Percentiles rank a stretch among this genome's conserved stretches.
Evolutionary conservation across 2,113 vertebrate genomes (phyloP).

Genomic region (Tyto alba): DNA sequence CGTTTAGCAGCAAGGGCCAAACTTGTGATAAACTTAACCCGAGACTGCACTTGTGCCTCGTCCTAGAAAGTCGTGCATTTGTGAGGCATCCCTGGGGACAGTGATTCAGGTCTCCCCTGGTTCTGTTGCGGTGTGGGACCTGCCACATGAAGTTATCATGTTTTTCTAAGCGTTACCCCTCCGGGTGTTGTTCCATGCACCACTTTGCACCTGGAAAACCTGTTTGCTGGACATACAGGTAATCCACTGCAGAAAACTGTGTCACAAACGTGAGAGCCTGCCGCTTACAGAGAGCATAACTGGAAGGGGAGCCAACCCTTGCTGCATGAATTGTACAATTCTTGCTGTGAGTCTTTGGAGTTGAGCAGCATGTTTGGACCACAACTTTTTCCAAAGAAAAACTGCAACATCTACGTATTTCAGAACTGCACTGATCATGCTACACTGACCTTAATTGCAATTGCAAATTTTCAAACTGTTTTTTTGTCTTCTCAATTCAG

Average conservation of each 20-base stretch:
- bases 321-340: not conserved
- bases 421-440: not conserved
- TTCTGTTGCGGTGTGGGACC: not conserved
- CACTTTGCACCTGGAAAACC: not conserved
- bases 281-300: not conserved
- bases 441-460: not conserved
- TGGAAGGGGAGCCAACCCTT: not conserved
- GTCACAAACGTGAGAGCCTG: not conserved
- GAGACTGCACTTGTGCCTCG: not conserved
- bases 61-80: not conserved
- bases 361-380: not conserved
- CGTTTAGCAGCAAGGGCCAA: conserved; percentile 15
- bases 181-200: not conserved
- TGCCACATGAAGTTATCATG: not conserved
- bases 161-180: not conserved
- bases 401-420: not conserved
- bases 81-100: not conserved
- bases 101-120: not conserved
- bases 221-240: not conserved
- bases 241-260: not conserved
- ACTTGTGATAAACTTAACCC: not conserved
- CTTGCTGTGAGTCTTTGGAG: not conserved
- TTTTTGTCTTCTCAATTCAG: not conserved
- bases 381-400: not conserved
- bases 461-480: not conserved